Base-by-base conservation (phyloP, 2,888 invertebrate species). In the Scotopteryx bipunctaria region DNA sequence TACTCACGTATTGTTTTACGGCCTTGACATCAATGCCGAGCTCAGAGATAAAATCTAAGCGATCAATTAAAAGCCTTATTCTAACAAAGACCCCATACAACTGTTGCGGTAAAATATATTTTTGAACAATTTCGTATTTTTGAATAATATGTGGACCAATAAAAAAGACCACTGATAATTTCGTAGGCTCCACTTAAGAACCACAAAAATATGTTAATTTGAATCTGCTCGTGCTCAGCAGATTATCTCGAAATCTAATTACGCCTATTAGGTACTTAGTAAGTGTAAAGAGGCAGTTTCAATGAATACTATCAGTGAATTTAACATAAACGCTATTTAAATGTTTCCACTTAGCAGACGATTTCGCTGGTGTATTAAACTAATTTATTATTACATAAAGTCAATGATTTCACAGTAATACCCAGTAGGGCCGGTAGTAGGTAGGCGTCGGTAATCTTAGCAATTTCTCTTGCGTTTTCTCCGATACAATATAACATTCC, bases 11-110 rank as follows among this genome's bases (percentile, higher is more conserved):
- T 85, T 83, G 84, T 84, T 78, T 63, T 38, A 67, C 59, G 74
- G 67, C 89, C 89, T 87, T 89, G 86, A 83, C 89, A 86, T 66
- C 70, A 76, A 81, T 86, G 69, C 70, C 63, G 67, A 66, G 66
- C 74, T 71, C 75, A 74, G 64, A 83, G 85, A 86, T 85, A 82
- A 69, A 66, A 79, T 83, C 81, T 75, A 71, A 66, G 73, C 80
- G 72, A 81, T 78, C 76, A 80, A 79, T 81, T 83, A 78, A 69
- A 75, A 69, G 61, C 67, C 48, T 64, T 69, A 68, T 69, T 69
- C 73, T 73, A 83, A 86, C 86, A 86, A 84, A 83, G 66, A 76
- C 59, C 55, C 69, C 59, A 77, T 77, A 77, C 74, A 78, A n/a
- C n/a, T n/a, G n/a, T n/a, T n/a, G n/a, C n/a, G n/a, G n/a, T n/a